A percentile compares a stretch with the other conserved stretches of the same genome.
phyloP scores from a whole-genome alignment of 64 coral and sea anemone genomes.

The Acropora tenuis region DNA sequence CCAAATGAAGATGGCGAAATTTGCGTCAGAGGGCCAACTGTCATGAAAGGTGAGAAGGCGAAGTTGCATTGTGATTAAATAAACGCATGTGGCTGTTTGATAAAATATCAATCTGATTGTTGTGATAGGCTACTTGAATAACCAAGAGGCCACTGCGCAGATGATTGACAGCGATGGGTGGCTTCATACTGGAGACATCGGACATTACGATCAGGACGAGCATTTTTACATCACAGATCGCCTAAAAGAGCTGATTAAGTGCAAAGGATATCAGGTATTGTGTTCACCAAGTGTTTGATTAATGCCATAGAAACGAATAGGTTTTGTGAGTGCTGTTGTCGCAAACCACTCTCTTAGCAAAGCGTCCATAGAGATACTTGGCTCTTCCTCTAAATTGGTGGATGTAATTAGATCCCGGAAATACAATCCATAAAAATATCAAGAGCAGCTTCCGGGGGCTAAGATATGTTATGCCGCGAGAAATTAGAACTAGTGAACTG shows the following conservation, averaged over 20 bases:
- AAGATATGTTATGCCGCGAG: too few species aligned
- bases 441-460: too few species aligned
- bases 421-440: too few species aligned
- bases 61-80: too few species aligned
- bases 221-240: constrained; percentile 83
- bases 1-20: constrained; percentile 87
- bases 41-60: constrained; percentile 79
- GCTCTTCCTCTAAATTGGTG: too few species aligned
- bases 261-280: constrained; percentile 84
- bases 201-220: constrained; percentile 83
- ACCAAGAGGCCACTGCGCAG: constrained; percentile 70
- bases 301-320: too few species aligned
- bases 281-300: not conserved
- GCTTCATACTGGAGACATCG: constrained; percentile 87
- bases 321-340: too few species aligned
- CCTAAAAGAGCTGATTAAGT: constrained; percentile 93
- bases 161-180: constrained; percentile 74
- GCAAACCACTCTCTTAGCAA: too few species aligned
- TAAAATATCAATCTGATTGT: not conserved
- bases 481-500: too few species aligned
- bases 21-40: constrained; percentile 80
- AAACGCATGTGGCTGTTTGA: too few species aligned
- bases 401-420: too few species aligned
- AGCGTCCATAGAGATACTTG: too few species aligned
- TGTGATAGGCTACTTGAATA: constrained; percentile 82